Base-by-base conservation (phyloP, 2,797 vertebrate species). In the Xenopus petersii region DNA sequence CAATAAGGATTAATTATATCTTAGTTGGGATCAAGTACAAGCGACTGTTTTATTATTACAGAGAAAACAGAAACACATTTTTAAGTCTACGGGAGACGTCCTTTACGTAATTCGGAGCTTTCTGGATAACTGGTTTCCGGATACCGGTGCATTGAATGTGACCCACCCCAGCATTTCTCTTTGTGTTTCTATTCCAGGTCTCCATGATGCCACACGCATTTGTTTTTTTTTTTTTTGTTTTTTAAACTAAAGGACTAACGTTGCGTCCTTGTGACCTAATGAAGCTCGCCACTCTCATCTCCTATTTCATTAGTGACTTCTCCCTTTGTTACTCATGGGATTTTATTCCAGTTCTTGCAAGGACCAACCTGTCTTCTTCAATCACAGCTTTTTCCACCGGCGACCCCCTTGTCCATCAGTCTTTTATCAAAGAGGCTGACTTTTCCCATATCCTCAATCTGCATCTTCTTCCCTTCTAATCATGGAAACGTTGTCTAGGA, bases 331-430 rank as follows among this genome's bases (percentile, higher is more conserved):
- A 59, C 10, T 58, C 16, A 54, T 66, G 56, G 66, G 54, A 70
- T 74, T 65, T 60, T 59, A 64, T 69, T 68, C 70, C 71, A 69
- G 63, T 73, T 78, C 75, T 69, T 73, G 75, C 76, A 73, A 65
- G 76, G 76, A 78, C 76, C 76, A 73, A 64, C 59, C 54, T 51
- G 21, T 63, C 70, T 67, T 58, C 70, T 68, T 16, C 51, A 55
- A 70, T 66, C 76, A 79, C 71, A 64, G 67, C 75, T 64, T 48
- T 56, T 33, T 4, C 17, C 67, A 64, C 13, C 74, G 3, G 30
- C 48, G 42, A 30, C 49, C 26, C 26, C 26, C 26, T 30, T 49
- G 4, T 2, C 49, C 70, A 33, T 21, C 54, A 54, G 17, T 21
- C 71, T 77, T 24, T 26, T 60, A 58, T 36, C 62, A 46, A 11